A percentile compares a stretch with the other conserved stretches of the same genome.
Evolutionary conservation across 1,140 invertebrate genomes (phyloP).

Genomic region (Laupala kohalensis): DNA sequence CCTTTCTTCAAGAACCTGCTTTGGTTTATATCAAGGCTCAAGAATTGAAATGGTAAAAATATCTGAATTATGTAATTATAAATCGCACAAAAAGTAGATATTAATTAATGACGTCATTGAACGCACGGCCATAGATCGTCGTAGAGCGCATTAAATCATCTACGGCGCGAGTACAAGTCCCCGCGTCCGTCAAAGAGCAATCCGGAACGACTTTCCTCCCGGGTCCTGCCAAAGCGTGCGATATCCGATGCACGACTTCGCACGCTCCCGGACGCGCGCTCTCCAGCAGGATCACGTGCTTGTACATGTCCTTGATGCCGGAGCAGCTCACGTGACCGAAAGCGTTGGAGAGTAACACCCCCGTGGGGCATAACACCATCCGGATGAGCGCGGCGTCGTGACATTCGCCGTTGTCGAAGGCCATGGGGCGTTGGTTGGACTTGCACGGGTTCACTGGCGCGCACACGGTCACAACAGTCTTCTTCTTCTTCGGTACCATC

Average conservation of each 20-base stretch:
- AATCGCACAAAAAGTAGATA: too few species aligned
- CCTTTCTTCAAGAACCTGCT: too few species aligned
- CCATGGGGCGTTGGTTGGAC: not conserved
- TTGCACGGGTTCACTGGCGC: not conserved
- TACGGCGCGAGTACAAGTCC: not conserved
- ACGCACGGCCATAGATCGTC: too few species aligned
- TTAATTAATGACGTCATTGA: too few species aligned
- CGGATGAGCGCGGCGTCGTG: not conserved
- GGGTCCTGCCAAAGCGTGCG: not conserved
- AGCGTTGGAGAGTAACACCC: not conserved
- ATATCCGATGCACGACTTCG: not conserved
- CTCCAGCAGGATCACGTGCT: not conserved
- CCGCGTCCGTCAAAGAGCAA: not conserved
- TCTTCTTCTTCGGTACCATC: not conserved
- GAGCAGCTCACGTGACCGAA: not conserved
- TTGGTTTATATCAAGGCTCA: too few species aligned
- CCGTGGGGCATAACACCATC: not conserved
- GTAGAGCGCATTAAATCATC: not conserved
- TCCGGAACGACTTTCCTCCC: not conserved
- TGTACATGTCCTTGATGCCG: not conserved
- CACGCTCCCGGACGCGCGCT: not conserved
- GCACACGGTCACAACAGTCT: not conserved
- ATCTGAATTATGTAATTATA: too few species aligned
- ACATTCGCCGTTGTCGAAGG: not conserved
- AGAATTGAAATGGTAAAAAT: too few species aligned